A percentile compares a stretch with the other conserved stretches of the same genome.
These are phyloP conservation scores for Lichenostomus cassidix DNA, from an alignment of 2,113 vertebrate species.

Conservation along the genomic window DNA sequence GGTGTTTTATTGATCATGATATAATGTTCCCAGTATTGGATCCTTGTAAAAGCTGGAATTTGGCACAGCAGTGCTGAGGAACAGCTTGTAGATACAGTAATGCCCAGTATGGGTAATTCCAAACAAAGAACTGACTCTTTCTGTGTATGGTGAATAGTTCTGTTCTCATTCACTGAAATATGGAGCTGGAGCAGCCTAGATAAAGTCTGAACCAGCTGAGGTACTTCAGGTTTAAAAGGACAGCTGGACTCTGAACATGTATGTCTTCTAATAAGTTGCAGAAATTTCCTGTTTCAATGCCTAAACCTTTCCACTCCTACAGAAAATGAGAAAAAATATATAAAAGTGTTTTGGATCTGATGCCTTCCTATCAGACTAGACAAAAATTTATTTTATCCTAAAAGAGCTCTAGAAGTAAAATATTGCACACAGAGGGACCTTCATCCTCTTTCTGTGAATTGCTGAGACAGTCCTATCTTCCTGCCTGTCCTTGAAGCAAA, in stretches of 20 bases:
- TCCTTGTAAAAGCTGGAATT: neutral
- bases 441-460: slow-evolving; percentile 10
- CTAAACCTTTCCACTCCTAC: neutral
- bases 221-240: neutral
- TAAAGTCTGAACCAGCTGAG: slow-evolving; percentile 1
- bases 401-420: slow-evolving; percentile 24
- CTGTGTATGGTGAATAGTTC: neutral
- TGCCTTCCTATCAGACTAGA: neutral
- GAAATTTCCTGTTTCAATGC: slow-evolving; percentile 12
- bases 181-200: neutral
- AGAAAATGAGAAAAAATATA: neutral
- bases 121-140: neutral
- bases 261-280: neutral
- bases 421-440: neutral
- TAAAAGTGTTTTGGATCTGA: neutral
- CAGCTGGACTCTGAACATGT: neutral
- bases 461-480: neutral
- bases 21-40: neutral
- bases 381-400: neutral
- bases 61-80: neutral
- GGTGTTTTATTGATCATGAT: slow-evolving; percentile 1
- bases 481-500: slow-evolving; percentile 21
- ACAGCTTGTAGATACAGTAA: slow-evolving; percentile 8
- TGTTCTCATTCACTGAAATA: slow-evolving; percentile 1
- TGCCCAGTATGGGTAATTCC: neutral